Evolutionary conservation across 1,140 invertebrate genomes (phyloP).

Genomic region (Bombus huntii): DNA sequence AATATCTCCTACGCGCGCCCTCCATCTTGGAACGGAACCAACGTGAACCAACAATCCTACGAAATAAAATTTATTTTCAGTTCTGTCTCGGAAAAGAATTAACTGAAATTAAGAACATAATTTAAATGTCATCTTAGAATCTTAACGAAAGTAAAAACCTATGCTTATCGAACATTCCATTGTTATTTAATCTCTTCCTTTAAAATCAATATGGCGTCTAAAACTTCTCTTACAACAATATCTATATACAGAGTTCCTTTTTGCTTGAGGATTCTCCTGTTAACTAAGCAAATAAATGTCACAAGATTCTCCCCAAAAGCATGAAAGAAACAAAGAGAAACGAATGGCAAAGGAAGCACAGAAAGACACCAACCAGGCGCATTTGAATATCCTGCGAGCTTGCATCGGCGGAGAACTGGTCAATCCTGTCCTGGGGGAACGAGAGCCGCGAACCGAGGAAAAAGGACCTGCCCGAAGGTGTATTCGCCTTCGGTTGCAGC

Average conservation of each 20-base stretch:
- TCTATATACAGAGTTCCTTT: background rate
- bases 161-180: background rate
- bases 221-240: background rate
- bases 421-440: constrained; percentile 63
- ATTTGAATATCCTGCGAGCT: constrained; percentile 62
- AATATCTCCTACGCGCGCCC: constrained; percentile 1
- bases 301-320: constrained; percentile 10
- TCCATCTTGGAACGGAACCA: constrained; percentile 4
- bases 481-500: constrained; percentile 26
- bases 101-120: background rate
- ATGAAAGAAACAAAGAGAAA: constrained; percentile 19
- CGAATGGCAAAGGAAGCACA: constrained; percentile 4
- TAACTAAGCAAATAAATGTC: background rate
- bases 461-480: constrained; percentile 53
- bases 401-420: constrained; percentile 56
- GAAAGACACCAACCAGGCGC: constrained; percentile 29
- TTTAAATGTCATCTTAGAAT: background rate
- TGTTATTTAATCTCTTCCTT: background rate
- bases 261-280: background rate
- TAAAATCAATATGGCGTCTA: background rate
- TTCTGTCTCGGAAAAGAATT: background rate
- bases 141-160: background rate
- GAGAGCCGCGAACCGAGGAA: constrained; percentile 44
- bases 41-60: background rate
- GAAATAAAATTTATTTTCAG: background rate